Percentiles rank a stretch among this genome's conserved stretches.
Evolutionary conservation across 2,888 invertebrate genomes (phyloP).

Genomic region (Maniola hyperantus): DNA sequence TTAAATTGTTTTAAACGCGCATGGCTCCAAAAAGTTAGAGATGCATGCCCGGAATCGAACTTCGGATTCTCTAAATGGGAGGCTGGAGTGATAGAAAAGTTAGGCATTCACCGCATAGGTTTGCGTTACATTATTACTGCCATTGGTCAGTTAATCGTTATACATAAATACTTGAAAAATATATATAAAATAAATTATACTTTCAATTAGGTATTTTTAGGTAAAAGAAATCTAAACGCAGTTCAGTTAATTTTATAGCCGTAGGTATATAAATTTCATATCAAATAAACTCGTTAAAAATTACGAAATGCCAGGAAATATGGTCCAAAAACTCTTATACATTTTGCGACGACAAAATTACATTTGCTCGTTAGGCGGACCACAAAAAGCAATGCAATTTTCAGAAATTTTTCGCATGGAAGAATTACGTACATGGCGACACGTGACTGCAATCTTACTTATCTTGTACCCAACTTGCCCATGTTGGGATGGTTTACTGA

Average conservation of each 20-base stretch:
- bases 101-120: too few species aligned
- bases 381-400: slow-evolving; percentile 35
- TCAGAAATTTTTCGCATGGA: slow-evolving; percentile 29
- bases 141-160: too few species aligned
- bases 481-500: background rate
- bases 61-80: too few species aligned
- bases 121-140: too few species aligned
- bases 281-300: slow-evolving; percentile 10
- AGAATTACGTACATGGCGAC: slow-evolving; percentile 25
- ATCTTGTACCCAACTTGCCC: slow-evolving; percentile 1
- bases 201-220: too few species aligned
- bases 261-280: slow-evolving; percentile 9
- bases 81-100: too few species aligned
- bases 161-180: too few species aligned
- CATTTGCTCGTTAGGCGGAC: slow-evolving; percentile 29
- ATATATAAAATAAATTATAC: too few species aligned
- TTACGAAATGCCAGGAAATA: slow-evolving; percentile 11
- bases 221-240: background rate
- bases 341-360: slow-evolving; percentile 27
- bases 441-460: slow-evolving; percentile 33
- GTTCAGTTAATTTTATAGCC: background rate
- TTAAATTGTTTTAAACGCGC: too few species aligned
- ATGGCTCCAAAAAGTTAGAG: too few species aligned
- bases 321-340: slow-evolving; percentile 12
- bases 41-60: too few species aligned